These are phyloP conservation scores for Aelia acuminata DNA, from an alignment of 2,888 invertebrate genomes.

Conservation along the genomic window DNA sequence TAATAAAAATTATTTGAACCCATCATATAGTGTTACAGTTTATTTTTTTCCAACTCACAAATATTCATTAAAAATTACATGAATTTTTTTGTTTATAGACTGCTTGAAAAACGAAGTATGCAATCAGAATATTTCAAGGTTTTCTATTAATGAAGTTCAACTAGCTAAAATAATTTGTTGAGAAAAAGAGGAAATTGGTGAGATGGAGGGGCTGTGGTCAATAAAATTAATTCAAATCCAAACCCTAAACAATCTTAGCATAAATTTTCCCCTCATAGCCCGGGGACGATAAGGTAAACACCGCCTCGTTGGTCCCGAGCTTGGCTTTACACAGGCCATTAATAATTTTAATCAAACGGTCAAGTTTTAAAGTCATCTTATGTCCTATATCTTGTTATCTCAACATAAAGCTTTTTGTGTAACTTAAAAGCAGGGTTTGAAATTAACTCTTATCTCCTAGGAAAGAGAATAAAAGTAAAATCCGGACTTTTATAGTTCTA, in stretches of 20 bases:
- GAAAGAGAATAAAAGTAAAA: no score
- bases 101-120: no score
- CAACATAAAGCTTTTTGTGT: no score
- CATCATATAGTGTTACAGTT: no score
- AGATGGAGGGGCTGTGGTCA: not conserved
- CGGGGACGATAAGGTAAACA: not conserved
- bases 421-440: no score
- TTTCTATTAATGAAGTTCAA: not conserved
- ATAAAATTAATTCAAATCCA: conserved; percentile 16
- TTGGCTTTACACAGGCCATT: not conserved
- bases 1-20: no score
- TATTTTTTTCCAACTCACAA: no score
- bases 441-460: no score
- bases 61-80: no score
- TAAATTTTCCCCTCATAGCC: not conserved
- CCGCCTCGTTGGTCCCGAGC: not conserved
- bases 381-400: no score
- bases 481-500: no score
- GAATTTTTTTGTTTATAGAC: no score
- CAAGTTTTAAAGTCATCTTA: not conserved
- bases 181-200: not conserved
- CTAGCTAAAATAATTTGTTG: not conserved
- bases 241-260: conserved; percentile 5
- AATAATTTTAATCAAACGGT: not conserved
- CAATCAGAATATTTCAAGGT: not conserved